These are phyloP conservation scores for Hypothenemus hampei DNA, from an alignment of 1,140 invertebrate genomes.

Conservation along the genomic window DNA sequence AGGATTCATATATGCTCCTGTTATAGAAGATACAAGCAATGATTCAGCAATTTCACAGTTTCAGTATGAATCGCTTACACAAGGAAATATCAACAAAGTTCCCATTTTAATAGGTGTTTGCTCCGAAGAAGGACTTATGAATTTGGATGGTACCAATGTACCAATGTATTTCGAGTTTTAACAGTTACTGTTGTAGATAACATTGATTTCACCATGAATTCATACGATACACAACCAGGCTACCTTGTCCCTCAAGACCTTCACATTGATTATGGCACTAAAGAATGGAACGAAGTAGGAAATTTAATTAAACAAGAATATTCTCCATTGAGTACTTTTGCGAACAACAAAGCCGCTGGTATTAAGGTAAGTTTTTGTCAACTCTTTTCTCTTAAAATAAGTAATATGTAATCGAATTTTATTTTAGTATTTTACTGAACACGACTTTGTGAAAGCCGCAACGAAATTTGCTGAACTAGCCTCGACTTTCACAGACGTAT, in stretches of 20 bases:
- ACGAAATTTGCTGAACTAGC: constrained; percentile 25
- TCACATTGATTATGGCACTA: not conserved
- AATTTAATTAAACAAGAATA: constrained; percentile 20
- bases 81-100: constrained; percentile 26
- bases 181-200: constrained; percentile 1
- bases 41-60: constrained; percentile 26
- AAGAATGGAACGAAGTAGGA: constrained; percentile 4
- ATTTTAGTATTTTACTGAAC: constrained; percentile 20
- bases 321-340: constrained; percentile 10
- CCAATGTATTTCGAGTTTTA: too few species aligned
- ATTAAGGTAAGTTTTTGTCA: constrained; percentile 10
- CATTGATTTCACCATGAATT: not conserved
- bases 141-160: constrained; percentile 12
- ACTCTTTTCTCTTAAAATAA: too few species aligned
- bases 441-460: constrained; percentile 13
- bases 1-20: constrained; percentile 27
- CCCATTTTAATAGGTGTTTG: constrained; percentile 31
- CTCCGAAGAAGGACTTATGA: constrained; percentile 28
- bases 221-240: not conserved
- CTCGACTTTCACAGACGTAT: constrained; percentile 27
- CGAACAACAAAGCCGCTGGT: constrained; percentile 8
- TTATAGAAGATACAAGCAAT: constrained; percentile 27
- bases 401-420: not conserved
- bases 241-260: constrained; percentile 8
- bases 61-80: constrained; percentile 17